Evolutionary conservation across 2,113 vertebrate species (phyloP), one percentile per base, ranked within the genome.

Genomic region (Marmota flaviventris): DNA sequence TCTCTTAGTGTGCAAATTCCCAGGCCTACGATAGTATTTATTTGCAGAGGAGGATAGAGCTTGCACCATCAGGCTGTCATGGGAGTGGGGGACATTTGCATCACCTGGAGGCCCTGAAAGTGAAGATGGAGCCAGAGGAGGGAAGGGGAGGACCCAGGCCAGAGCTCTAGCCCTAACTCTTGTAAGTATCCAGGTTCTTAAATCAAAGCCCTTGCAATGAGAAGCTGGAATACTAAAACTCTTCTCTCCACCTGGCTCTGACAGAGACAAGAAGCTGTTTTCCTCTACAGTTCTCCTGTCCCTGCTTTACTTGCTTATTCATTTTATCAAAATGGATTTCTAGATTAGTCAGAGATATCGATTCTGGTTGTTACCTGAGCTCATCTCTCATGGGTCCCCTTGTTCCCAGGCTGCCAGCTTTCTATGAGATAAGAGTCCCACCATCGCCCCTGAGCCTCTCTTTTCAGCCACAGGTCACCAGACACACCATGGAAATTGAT

Each of bases 401-500:
- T 42, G 70, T 89, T 89, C 90, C 91, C 45, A 48, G 45, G 76
- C 89, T 77, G 93, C 69, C 83, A 67, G 87, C 27, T 89, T 92
- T 84, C 90, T 73, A 22, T 78, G 83, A 96, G 67, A 89, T 97
- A 93, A 96, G 85, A 95, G 78, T 86, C 76, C 82, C 56, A n/a
- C 0, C 0, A 65, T 78, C 58, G 25, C 65, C 83, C 77, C 70
- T 5, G 13, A 82, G 84, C 56, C 91, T 83, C 65, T 63, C 93
- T 93, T 93, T 93, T 91, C 77, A 93, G 89, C 86, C 84, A 90
- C 90, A 97, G 92, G 93, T 97, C 95, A 90, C 92, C 58, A 94
- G 77, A 93, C 92, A 96, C 45, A 93, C 53, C 92, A 58, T 32
- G 61, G 94, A 96, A 97, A 97, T 77, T 85, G 96, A 98, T 97